These are phyloP conservation scores for Pocillopora damicornis DNA, from an alignment of 64 coral and sea anemone genomes.

Conservation along the genomic window DNA sequence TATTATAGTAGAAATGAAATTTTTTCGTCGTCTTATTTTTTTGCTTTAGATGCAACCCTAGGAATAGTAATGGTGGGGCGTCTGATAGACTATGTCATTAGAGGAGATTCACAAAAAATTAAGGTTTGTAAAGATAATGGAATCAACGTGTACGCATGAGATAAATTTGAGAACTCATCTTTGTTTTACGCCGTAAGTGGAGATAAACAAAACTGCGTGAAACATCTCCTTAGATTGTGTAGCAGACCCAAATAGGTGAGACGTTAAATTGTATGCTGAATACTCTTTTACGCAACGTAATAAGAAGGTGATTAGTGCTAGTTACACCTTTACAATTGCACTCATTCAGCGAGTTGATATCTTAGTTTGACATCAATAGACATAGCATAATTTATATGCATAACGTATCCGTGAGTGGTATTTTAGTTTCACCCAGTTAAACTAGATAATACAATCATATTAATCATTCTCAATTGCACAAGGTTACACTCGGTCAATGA, in stretches of 20 bases:
- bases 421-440: too few relatives aligned
- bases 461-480: background rate
- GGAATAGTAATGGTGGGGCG: slow-evolving; percentile 5
- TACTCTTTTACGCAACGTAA: too few relatives aligned
- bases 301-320: too few relatives aligned
- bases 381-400: background rate
- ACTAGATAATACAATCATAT: background rate
- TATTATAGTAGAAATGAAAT: too few relatives aligned
- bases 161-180: slow-evolving; percentile 13
- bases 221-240: slow-evolving; percentile 24
- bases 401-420: too few relatives aligned
- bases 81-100: slow-evolving; percentile 33
- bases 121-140: slow-evolving; percentile 17
- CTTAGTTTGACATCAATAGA: too few relatives aligned
- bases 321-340: too few relatives aligned
- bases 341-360: too few relatives aligned
- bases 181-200: slow-evolving; percentile 14
- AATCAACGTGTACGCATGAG: slow-evolving; percentile 30
- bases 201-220: background rate
- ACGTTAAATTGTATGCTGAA: background rate
- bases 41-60: background rate
- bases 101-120: slow-evolving; percentile 12
- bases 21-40: too few relatives aligned
- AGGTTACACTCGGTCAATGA: slow-evolving; percentile 43
- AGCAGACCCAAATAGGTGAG: slow-evolving; percentile 61